Evolutionary conservation across 2,113 vertebrate genomes (phyloP).

Genomic region (Pelodiscus sinensis): DNA sequence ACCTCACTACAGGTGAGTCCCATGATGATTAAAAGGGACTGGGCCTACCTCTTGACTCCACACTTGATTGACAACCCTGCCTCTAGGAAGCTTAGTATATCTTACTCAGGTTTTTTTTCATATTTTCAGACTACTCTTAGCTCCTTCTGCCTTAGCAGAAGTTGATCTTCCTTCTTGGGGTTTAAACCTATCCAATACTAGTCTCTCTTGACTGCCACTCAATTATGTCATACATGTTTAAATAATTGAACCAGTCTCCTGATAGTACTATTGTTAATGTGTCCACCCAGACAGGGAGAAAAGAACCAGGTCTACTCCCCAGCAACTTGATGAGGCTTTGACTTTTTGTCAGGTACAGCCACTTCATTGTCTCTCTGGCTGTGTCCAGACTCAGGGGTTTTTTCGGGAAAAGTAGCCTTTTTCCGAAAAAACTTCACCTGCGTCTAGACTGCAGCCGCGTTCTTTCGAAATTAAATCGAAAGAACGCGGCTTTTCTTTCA

Average conservation of each 20-base stretch:
- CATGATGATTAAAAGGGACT: too few species aligned
- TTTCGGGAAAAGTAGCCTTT: too few species aligned
- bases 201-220: background rate
- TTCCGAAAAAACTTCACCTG: too few species aligned
- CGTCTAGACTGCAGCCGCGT: too few species aligned
- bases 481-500: too few species aligned
- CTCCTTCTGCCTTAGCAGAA: background rate
- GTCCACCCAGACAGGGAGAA: background rate
- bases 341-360: background rate
- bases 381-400: too few species aligned
- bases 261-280: background rate
- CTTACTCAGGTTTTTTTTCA: background rate
- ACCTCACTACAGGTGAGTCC: too few species aligned
- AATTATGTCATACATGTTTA: background rate
- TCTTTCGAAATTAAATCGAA: too few species aligned
- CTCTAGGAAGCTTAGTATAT: background rate
- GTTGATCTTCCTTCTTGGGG: fast-evolving
- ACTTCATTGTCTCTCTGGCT: background rate
- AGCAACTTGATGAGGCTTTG: background rate
- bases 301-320: background rate
- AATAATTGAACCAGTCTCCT: background rate
- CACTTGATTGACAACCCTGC: too few species aligned
- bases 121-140: background rate
- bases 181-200: fast-evolving
- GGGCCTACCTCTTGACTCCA: too few species aligned